Evolutionary conservation across 2,113 vertebrate genomes (phyloP).

Genomic region (Ginglymostoma cirratum): DNA sequence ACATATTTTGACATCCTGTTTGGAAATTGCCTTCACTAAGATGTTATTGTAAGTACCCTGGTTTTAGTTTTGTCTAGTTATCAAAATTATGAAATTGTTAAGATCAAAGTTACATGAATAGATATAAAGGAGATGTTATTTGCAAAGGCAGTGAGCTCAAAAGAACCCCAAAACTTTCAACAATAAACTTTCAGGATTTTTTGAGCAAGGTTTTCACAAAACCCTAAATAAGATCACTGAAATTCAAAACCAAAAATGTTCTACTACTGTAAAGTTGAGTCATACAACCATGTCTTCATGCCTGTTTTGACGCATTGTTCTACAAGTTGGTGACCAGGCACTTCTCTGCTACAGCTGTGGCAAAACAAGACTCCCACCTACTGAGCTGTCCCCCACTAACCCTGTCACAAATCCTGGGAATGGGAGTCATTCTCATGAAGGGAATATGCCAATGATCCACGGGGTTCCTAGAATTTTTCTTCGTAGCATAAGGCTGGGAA

Average conservation of each 20-base stretch:
- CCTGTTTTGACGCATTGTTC: neutral
- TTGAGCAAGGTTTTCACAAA: neutral
- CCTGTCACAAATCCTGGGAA: neutral
- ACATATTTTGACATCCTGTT: too few relatives aligned
- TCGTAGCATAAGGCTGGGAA: too few relatives aligned
- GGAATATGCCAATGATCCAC: too few relatives aligned
- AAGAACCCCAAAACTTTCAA: neutral
- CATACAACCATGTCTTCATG: neutral
- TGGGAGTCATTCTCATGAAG: neutral
- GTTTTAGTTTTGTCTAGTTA: neutral
- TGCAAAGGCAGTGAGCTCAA: neutral
- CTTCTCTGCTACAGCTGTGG: neutral
- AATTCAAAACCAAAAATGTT: neutral
- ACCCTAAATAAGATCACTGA: neutral
- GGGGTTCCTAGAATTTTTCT: too few relatives aligned
- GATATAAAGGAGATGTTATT: neutral
- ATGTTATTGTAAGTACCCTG: neutral
- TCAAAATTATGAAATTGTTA: neutral
- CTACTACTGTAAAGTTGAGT: neutral
- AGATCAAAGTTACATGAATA: neutral
- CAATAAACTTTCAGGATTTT: neutral
- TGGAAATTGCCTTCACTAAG: neutral
- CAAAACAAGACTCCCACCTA: neutral
- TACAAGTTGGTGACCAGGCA: neutral
- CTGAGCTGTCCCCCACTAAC: neutral